Percentiles rank a stretch among this genome's conserved stretches.
Evolutionary conservation across 2,888 invertebrate species (phyloP).

Genomic region (Sepiola atlantica): DNA sequence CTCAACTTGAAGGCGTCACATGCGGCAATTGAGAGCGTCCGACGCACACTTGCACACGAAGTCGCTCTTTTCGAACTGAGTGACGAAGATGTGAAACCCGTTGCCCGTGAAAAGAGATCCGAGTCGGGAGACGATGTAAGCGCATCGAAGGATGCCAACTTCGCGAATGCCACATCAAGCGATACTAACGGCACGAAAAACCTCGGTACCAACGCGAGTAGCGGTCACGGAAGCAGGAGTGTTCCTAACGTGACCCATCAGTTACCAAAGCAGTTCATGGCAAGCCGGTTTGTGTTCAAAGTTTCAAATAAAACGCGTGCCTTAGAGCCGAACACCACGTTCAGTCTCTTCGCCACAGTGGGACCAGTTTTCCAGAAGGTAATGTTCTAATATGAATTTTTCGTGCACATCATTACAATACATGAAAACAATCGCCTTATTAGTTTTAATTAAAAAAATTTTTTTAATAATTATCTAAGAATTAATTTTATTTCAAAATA

Average conservation of each 20-base stretch:
- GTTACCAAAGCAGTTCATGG: neutral
- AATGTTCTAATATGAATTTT: conserved; percentile 15
- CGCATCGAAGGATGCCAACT: neutral
- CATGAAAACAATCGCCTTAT: too few relatives aligned
- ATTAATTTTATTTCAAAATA: too few relatives aligned
- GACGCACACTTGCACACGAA: neutral
- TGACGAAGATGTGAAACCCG: neutral
- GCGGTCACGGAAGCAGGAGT: neutral
- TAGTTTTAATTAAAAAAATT: too few relatives aligned
- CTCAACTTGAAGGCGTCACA: neutral
- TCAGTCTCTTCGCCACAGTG: conserved; percentile 35
- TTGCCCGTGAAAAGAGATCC: neutral
- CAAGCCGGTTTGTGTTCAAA: neutral
- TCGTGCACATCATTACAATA: too few relatives aligned
- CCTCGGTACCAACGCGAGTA: neutral
- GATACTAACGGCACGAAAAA: neutral
- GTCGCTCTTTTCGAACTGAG: neutral
- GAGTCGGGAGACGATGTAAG: neutral
- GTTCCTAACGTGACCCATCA: neutral
- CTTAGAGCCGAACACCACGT: conserved; percentile 41
- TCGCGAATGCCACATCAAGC: neutral
- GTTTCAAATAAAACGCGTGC: neutral
- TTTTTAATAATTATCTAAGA: too few relatives aligned
- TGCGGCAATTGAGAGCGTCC: neutral
- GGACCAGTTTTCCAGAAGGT: conserved; percentile 44